Base-by-base conservation (phyloP, 2,888 invertebrate species). In the Clistopyga incitator region DNA sequence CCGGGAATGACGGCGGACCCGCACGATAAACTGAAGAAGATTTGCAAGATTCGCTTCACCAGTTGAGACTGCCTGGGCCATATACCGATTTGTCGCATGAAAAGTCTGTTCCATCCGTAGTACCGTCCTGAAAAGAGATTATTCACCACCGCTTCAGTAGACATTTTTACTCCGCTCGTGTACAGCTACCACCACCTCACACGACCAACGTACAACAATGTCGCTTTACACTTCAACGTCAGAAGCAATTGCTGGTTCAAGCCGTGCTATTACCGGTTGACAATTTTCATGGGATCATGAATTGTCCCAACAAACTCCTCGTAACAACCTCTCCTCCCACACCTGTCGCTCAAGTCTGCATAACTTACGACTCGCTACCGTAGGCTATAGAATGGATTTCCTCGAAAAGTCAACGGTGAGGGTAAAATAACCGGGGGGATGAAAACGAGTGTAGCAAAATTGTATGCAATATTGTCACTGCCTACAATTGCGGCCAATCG, bases 1-100 rank as follows among this genome's bases (percentile, higher is more conserved):
- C 56, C 71, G 23, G 71, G 71, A 54, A 71, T 23, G 1, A 71
- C 6, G 23, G 56, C 38, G 54, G 15, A 56, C 13, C 20, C 23
- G 54, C 54, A 20, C 0, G 23, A 52, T 13, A 6, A 13, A 11
- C 52, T 23, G 18, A 54, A n/a, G 11, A 54, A 0, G n/a, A n/a
- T 1, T 6, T 54, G 71, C 42, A 71, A 10, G 15, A 54, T 6
- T n/a, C 20, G 38, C 23, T 42, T 71, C 38, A 18, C 23, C 0
- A 23, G 2, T 38, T 34, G 54, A 6, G 71, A 38, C 42, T 71
- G 71, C 20, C 56, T 54, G 38, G 71, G 71, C 71, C 71, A 71
- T 34, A 71, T 56, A 18, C 71, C 71, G 23, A 54, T 18, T 23
- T 42, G 54, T 20, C 20, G 54, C 71, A 71, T 71, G 2, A 71